A percentile compares a stretch with the other conserved stretches of the same genome.
These are phyloP conservation scores for Herpetotheres cachinnans DNA, from an alignment of 2,113 vertebrate genomes.

Conservation along the genomic window DNA sequence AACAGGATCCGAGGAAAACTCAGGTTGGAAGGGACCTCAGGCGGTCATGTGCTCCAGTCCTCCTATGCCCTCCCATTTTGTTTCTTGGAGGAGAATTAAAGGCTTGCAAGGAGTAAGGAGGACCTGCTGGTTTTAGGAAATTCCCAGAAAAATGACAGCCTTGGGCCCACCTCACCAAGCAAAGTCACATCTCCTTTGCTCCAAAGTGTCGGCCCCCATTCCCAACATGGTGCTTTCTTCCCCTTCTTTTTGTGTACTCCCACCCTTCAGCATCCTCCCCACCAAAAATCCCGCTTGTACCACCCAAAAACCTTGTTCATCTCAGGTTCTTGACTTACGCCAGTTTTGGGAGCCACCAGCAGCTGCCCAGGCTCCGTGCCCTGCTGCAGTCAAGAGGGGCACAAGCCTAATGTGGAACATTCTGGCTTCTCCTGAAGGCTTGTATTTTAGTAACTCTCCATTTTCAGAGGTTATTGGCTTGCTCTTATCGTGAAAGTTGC, in stretches of 20 bases:
- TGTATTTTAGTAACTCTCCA: background rate
- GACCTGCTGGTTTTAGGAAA: background rate
- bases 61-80: background rate
- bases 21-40: background rate
- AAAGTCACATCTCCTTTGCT: background rate
- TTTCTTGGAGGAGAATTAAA: background rate
- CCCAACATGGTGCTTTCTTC: background rate
- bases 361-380: background rate
- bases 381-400: background rate
- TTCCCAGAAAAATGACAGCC: background rate
- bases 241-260: background rate
- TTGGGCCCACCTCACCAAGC: background rate
- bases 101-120: background rate
- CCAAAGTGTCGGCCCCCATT: background rate
- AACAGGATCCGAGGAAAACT: background rate
- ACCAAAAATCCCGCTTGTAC: background rate
- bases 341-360: background rate
- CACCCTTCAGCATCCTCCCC: background rate
- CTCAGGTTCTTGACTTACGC: background rate
- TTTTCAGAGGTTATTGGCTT: conserved; percentile 39
- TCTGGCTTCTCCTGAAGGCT: background rate
- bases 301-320: background rate
- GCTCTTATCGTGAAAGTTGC: conserved; percentile 41
- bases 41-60: background rate
- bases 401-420: background rate